Evolutionary conservation across 2,797 vertebrate species (phyloP).

Genomic region (Helostoma temminkii): DNA sequence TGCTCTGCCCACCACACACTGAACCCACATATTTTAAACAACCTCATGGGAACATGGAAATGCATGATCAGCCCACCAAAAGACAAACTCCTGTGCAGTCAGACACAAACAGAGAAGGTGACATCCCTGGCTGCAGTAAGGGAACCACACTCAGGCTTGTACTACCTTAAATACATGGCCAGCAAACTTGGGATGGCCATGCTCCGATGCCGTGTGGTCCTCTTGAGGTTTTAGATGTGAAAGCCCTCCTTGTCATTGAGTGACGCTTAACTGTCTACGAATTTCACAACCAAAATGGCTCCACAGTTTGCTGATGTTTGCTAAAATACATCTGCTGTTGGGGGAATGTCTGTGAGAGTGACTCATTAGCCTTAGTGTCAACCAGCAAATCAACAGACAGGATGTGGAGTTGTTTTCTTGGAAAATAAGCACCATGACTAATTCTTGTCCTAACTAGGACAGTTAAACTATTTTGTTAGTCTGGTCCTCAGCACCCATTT

Average conservation of each 20-base stretch:
- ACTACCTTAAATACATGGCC: conserved; percentile 46
- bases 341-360: conserved; percentile 55
- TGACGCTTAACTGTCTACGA: conserved; percentile 55
- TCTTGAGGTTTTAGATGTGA: conserved; percentile 60
- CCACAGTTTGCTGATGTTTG: conserved; percentile 47
- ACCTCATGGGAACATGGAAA: conserved; percentile 49
- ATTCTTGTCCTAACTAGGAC: conserved; percentile 50
- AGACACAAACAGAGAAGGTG: conserved; percentile 68
- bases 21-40: conserved; percentile 62
- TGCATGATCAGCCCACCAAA: conserved; percentile 48
- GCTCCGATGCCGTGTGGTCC: conserved; percentile 65
- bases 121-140: conserved; percentile 74
- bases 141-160: conserved; percentile 70
- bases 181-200: conserved; percentile 44
- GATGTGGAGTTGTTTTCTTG: conserved; percentile 72
- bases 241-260: conserved; percentile 74
- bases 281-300: conserved; percentile 62
- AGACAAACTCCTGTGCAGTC: conserved; percentile 50
- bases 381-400: conserved; percentile 64
- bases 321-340: conserved; percentile 70
- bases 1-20: conserved; percentile 55
- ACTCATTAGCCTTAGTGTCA: conserved; percentile 69
- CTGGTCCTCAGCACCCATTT: conserved; percentile 46
- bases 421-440: conserved; percentile 68
- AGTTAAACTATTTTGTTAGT: conserved; percentile 41